A percentile compares a stretch with the other conserved stretches of the same genome.
These are phyloP conservation scores for Morpho deidamia DNA, from an alignment of 2,888 invertebrate species.

Conservation along the genomic window DNA sequence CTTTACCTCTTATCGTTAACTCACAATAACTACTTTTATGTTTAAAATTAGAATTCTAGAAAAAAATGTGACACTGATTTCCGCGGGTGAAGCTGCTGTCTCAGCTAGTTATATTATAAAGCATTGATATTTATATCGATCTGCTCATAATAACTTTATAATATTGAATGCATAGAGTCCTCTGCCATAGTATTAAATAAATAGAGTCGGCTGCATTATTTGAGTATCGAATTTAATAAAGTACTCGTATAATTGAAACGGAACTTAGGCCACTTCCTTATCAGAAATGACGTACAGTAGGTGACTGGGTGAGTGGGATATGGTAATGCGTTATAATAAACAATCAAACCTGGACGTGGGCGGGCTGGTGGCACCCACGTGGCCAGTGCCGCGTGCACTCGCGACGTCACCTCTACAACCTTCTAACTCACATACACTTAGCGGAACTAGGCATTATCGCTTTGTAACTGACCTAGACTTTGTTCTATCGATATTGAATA, in stretches of 20 bases:
- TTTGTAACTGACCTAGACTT: slow-evolving; percentile 25
- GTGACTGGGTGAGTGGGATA: slow-evolving; percentile 23
- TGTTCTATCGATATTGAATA: not conserved
- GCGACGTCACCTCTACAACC: slow-evolving; percentile 66
- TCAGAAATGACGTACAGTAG: slow-evolving; percentile 8
- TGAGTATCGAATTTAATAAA: too few species aligned
- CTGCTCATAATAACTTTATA: too few species aligned
- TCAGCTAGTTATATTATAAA: too few species aligned
- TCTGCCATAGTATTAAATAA: too few species aligned
- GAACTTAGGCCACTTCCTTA: slow-evolving; percentile 14
- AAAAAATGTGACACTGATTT: too few species aligned
- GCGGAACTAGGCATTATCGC: slow-evolving; percentile 28
- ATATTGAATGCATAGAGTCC: too few species aligned
- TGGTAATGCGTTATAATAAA: slow-evolving; percentile 36
- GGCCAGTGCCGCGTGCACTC: slow-evolving; percentile 68
- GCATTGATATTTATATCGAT: too few species aligned
- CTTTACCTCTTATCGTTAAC: too few species aligned
- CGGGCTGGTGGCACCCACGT: slow-evolving; percentile 65
- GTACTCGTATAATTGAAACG: slow-evolving; percentile 5
- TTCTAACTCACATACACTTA: slow-evolving; percentile 42
- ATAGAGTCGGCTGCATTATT: too few species aligned
- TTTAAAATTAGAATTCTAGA: too few species aligned
- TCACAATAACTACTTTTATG: too few species aligned
- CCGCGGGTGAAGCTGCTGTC: too few species aligned
- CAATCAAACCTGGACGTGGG: slow-evolving; percentile 44